Base-by-base conservation (phyloP, 2,113 vertebrate species). In the Mola mola region DNA sequence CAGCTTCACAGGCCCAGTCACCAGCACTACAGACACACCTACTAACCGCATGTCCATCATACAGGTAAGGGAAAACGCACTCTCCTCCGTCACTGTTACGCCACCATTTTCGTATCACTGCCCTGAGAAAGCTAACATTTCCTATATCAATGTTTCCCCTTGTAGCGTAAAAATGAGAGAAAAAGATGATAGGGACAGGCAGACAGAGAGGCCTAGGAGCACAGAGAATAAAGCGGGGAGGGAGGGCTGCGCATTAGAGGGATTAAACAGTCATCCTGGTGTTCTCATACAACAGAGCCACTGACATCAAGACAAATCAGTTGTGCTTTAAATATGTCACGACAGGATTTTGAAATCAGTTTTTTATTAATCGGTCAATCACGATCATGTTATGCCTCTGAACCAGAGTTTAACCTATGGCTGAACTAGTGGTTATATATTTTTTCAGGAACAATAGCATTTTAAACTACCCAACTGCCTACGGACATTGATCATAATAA, bases 31-130 rank as follows among this genome's bases (percentile, higher is more conserved):
- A 58, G 97, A 99, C 92, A 95, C 95, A 84, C 94, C 96, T 43
- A 93, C 93, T 89, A 96, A 95, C 92, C 94, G 97, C 94, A 99
- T 99, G 97, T 99, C 97, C 90, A 95, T 99, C 93, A 99, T 99
- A 93, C 97, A 99, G 97, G 97, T 99, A 90, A 91, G 91, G 91
- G 92, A 84, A 87, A 85, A 82, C 79, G 74, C 79, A 72, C 85
- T 78, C 22, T 64, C 77, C 63, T 78, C 71, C 72, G 41, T 84
- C 71, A 82, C 76, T 72, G 62, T 73, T 78, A 47, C 67, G 37
- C 58, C 72, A 82, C 70, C 55, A 44, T 71, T 71, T 75, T 66
- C 57, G 78, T 68, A 13, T 72, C 78, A 75, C 78, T 59, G 51
- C 46, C 68, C 51, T 50, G 36, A 61, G 29, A 70, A 72, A 66